Evolutionary conservation across 2,888 invertebrate genomes (phyloP).

Genomic region (Galerucella pusilla): DNA sequence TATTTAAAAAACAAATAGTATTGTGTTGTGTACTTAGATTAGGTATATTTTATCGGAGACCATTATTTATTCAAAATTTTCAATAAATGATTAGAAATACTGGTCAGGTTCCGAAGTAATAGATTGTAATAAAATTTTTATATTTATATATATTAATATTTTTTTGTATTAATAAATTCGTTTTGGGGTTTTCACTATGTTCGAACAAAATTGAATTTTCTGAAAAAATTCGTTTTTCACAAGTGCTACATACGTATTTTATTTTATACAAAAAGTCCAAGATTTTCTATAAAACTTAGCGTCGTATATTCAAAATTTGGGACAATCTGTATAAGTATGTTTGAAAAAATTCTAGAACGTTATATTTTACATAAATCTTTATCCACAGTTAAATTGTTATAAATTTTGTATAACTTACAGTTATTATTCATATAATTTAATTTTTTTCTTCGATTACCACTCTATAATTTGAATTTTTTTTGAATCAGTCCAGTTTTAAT

Average conservation of each 20-base stretch:
- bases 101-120: slow-evolving; percentile 49
- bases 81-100: slow-evolving; percentile 48
- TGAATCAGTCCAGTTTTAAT: too few species aligned
- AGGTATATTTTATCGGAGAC: slow-evolving; percentile 44
- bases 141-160: slow-evolving; percentile 40
- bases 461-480: too few species aligned
- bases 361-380: slow-evolving; percentile 32
- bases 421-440: background rate
- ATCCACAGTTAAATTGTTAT: slow-evolving; percentile 36
- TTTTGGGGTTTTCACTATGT: slow-evolving; percentile 19
- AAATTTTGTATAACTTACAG: slow-evolving; percentile 29
- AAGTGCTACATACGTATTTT: slow-evolving; percentile 5
- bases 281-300: background rate
- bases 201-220: slow-evolving; percentile 27
- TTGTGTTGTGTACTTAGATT: slow-evolving; percentile 50
- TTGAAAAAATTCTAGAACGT: slow-evolving; percentile 19
- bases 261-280: background rate
- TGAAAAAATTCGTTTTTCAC: slow-evolving; percentile 1
- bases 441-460: too few species aligned
- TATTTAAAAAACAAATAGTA: slow-evolving; percentile 44
- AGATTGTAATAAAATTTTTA: slow-evolving; percentile 43
- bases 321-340: background rate
- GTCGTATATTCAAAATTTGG: background rate
- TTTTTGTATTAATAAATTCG: slow-evolving; percentile 5
- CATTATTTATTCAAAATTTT: slow-evolving; percentile 49